A percentile compares a stretch with the other conserved stretches of the same genome.
Evolutionary conservation across 2,888 invertebrate genomes (phyloP).

Genomic region (Prosopocoilus inquinatus): DNA sequence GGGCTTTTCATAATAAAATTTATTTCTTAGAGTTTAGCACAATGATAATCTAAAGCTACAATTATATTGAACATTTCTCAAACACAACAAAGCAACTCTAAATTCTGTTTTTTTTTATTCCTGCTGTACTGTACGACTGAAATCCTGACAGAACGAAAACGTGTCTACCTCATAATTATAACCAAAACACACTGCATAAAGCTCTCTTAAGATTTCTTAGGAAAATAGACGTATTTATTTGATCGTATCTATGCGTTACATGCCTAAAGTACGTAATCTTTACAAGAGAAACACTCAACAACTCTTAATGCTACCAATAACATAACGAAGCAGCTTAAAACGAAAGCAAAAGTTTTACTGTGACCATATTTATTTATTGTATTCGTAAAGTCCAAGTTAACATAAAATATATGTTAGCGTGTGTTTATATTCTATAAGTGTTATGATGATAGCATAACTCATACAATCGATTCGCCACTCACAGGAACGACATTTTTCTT

Average conservation of each 20-base stretch:
- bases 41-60: conserved; percentile 17
- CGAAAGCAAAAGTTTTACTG: no score
- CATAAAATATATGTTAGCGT: no score
- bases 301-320: conserved; percentile 1
- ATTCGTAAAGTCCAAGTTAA: no score
- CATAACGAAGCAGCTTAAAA: no score
- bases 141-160: conserved; percentile 13
- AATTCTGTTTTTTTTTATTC: not conserved
- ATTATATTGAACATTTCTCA: not conserved
- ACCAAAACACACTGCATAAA: conserved; percentile 19
- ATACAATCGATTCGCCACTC: no score
- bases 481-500: no score
- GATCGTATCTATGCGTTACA: not conserved
- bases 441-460: no score
- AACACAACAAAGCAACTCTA: conserved; percentile 16
- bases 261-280: not conserved
- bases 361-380: no score
- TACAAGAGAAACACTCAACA: not conserved
- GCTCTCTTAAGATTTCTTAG: conserved; percentile 8
- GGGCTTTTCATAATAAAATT: conserved; percentile 14
- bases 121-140: conserved; percentile 10
- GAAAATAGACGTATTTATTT: conserved; percentile 15
- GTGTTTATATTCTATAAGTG: no score
- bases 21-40: conserved; percentile 14
- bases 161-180: conserved; percentile 16